phyloP scores from a whole-genome alignment of 2,113 vertebrate species.

The Leucosticte australis region DNA sequence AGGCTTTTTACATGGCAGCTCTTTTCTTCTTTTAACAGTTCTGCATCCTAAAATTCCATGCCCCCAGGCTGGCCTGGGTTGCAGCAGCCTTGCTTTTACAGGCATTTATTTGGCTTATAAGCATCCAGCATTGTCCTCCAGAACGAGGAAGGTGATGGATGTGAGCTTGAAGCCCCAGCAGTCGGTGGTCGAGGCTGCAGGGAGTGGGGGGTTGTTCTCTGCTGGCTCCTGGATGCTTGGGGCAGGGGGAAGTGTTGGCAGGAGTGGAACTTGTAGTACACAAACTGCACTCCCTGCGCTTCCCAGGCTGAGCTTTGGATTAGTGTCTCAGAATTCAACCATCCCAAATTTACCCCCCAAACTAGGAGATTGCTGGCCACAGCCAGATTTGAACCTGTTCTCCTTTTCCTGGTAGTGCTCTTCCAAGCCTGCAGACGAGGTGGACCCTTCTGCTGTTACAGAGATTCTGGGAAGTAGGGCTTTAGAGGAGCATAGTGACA shows the following conservation, averaged over 20 bases:
- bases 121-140: neutral
- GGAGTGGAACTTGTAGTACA: neutral
- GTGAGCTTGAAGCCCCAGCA: neutral
- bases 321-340: neutral
- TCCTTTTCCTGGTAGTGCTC: neutral
- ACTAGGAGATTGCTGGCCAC: neutral
- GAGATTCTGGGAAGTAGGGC: neutral
- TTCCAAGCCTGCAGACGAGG: neutral
- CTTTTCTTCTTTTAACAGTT: neutral
- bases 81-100: neutral
- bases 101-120: neutral
- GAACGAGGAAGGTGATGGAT: neutral
- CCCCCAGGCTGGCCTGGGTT: neutral
- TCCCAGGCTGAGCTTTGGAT: neutral
- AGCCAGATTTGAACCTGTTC: neutral
- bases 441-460: neutral
- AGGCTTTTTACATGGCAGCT: neutral
- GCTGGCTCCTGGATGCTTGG: neutral
- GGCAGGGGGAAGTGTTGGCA: neutral
- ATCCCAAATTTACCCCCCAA: neutral
- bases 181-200: rapidly evolving
- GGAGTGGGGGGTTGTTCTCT: neutral
- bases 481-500: neutral
- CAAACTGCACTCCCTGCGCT: neutral
- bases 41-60: neutral